Evolutionary conservation across 1,140 invertebrate genomes (phyloP).

Genomic region (Cepaea nemoralis): DNA sequence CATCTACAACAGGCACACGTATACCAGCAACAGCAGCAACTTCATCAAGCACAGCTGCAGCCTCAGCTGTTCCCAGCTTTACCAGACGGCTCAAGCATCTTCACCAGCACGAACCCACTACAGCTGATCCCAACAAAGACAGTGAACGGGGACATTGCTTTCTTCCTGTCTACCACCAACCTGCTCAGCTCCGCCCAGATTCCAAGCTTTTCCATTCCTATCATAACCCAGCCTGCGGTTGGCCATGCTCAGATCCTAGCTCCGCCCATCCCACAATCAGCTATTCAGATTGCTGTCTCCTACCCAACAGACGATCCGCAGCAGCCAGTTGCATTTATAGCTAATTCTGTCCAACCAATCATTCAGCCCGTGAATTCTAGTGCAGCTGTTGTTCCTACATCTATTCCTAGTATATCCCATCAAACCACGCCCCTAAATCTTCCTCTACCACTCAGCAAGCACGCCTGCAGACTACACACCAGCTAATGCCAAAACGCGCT

Average conservation of each 20-base stretch:
- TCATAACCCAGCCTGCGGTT: not conserved
- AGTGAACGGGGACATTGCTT: constrained; percentile 16
- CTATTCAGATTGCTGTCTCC: not conserved
- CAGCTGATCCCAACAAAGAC: constrained; percentile 21
- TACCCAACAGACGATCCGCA: not conserved
- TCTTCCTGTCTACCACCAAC: constrained; percentile 19
- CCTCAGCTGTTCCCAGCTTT: not conserved
- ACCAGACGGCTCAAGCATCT: not conserved
- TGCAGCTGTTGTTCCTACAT: not conserved
- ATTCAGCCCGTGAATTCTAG: not conserved
- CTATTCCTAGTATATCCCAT: not conserved
- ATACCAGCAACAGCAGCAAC: not conserved
- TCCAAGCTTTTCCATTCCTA: not conserved
- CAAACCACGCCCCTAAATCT: constrained; percentile 25
- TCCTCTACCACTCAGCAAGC: not conserved
- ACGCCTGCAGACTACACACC: not conserved
- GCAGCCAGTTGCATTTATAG: not conserved
- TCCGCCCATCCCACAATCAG: not conserved
- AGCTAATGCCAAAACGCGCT: not conserved
- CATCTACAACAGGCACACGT: not conserved
- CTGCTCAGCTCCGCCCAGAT: not conserved
- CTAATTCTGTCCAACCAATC: not conserved
- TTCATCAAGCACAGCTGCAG: constrained; percentile 3
- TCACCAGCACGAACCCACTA: not conserved
- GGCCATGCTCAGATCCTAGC: constrained; percentile 3